These are phyloP conservation scores for Machimus rusticus DNA, from an alignment of 2,888 invertebrate genomes.

Conservation along the genomic window DNA sequence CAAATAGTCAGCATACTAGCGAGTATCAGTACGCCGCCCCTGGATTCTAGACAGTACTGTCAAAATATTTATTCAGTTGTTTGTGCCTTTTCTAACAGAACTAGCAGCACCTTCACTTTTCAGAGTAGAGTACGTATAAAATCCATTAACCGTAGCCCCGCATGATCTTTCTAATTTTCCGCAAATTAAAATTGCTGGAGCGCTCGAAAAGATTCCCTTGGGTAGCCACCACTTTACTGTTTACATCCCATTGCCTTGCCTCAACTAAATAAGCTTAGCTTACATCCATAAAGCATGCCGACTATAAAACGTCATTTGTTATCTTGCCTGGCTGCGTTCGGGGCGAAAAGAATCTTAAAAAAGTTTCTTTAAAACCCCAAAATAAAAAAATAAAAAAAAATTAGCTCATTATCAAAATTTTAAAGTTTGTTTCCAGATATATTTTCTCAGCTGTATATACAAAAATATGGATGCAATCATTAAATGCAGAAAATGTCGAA, in stretches of 20 bases:
- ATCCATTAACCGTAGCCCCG: neutral
- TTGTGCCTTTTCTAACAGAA: neutral
- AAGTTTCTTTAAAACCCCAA: neutral
- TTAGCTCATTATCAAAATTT: neutral
- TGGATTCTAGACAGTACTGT: neutral
- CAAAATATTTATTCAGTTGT: neutral
- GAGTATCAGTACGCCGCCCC: neutral
- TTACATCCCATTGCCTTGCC: neutral
- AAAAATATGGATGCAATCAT: constrained; percentile 17
- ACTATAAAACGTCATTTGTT: neutral
- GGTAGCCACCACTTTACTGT: neutral
- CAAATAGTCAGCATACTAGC: neutral
- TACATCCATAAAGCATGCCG: neutral
- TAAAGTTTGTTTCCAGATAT: neutral
- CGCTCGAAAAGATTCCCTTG: neutral
- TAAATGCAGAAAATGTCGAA: constrained; percentile 66
- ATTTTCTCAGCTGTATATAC: neutral
- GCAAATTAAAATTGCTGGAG: neutral
- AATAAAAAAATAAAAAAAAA: neutral
- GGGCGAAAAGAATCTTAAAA: neutral
- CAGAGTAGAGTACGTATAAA: neutral
- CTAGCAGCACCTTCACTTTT: neutral
- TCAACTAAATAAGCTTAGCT: neutral
- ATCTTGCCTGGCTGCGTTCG: neutral
- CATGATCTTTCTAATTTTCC: neutral